Evolutionary conservation across 2,888 invertebrate species (phyloP).

Genomic region (Sphaeridia pumilis): DNA sequence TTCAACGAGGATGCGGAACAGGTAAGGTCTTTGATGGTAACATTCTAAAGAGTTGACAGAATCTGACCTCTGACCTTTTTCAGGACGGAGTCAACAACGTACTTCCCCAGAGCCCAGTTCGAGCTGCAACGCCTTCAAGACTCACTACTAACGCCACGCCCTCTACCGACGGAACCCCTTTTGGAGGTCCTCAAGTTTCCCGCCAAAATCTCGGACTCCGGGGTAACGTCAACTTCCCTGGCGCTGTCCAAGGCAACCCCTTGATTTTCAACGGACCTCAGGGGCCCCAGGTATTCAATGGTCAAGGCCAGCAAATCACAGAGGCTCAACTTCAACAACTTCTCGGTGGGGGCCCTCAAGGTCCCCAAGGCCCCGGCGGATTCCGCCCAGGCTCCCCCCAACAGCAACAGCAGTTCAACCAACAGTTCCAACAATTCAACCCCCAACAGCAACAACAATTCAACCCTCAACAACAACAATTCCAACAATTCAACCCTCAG

Average conservation of each 20-base stretch:
- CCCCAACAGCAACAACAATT: not conserved
- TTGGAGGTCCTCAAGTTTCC: not conserved
- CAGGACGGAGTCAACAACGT: slow-evolving; percentile 5
- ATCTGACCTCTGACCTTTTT: not conserved
- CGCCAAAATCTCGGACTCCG: not conserved
- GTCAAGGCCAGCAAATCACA: not conserved
- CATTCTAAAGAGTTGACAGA: not conserved
- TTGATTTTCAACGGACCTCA: slow-evolving; percentile 3
- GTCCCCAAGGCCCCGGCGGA: not conserved
- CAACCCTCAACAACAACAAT: slow-evolving; percentile 5
- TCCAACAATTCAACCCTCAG: slow-evolving; percentile 1
- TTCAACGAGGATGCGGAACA: slow-evolving; percentile 34
- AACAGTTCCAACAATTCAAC: not conserved
- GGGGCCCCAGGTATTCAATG: slow-evolving; percentile 1
- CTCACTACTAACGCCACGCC: not conserved
- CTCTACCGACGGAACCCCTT: not conserved
- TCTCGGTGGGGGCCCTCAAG: not conserved
- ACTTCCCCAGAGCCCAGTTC: not conserved
- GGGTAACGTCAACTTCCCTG: not conserved
- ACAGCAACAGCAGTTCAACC: slow-evolving; percentile 6
- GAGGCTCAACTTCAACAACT: slow-evolving; percentile 5
- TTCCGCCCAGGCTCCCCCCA: not conserved
- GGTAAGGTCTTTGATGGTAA: slow-evolving; percentile 11
- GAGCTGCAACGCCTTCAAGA: not conserved
- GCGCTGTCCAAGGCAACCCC: slow-evolving; percentile 6